phyloP scores from a whole-genome alignment of 2,797 vertebrate genomes.

The Cyclopterus lumpus region DNA sequence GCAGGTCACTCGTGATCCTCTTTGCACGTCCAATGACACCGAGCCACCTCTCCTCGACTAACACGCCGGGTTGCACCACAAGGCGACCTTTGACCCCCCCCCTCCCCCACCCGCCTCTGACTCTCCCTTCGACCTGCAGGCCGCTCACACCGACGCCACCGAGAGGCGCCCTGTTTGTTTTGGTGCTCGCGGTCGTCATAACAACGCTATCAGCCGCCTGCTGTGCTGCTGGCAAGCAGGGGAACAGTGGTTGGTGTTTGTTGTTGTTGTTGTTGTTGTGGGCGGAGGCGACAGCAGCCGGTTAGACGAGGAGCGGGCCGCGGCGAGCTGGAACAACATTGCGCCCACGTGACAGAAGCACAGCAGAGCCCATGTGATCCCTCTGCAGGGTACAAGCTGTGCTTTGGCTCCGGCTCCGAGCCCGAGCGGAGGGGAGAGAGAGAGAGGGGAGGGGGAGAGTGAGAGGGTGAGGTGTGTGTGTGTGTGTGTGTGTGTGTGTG shows the following conservation, averaged over 20 bases:
- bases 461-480: neutral
- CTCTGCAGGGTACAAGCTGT: conserved; percentile 71
- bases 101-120: neutral
- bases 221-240: neutral
- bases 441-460: conserved; percentile 14
- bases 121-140: neutral
- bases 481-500: no score
- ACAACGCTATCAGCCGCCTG: conserved; percentile 13
- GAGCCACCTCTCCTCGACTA: conserved; percentile 1
- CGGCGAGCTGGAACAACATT: conserved; percentile 48
- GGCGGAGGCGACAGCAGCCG: conserved; percentile 9
- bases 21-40: no score
- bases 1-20: neutral
- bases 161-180: neutral
- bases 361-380: conserved; percentile 75
- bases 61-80: conserved; percentile 29
- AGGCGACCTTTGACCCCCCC: conserved; percentile 43
- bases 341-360: conserved; percentile 69
- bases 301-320: conserved; percentile 27
- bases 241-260: conserved; percentile 15
- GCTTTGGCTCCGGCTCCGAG: conserved; percentile 61
- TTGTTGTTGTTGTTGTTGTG: neutral
- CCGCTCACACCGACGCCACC: neutral
- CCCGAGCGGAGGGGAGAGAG: conserved; percentile 3
- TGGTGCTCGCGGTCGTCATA: neutral